Conservation (phyloP, 2,113 vertebrate species). For the Trochalopteron elliotii region DNA sequence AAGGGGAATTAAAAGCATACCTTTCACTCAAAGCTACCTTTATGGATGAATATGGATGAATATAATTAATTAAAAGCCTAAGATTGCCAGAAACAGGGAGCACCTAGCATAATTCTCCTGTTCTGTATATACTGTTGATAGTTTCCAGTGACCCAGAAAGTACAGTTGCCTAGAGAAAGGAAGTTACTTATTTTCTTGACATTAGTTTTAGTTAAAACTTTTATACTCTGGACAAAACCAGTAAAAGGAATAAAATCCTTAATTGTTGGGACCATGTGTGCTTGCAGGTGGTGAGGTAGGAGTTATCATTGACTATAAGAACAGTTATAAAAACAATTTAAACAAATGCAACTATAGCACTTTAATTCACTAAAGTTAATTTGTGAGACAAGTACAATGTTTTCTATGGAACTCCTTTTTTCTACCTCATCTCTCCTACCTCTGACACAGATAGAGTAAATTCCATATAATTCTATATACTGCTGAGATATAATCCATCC, state of each 20-base stretch:
- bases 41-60: no score
- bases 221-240: not conserved
- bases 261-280: not conserved
- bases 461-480: not conserved
- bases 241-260: not conserved
- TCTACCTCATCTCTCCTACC: not conserved
- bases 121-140: not conserved
- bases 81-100: not conserved
- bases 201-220: not conserved
- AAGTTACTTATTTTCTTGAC: not conserved
- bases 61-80: not conserved
- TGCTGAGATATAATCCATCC: not conserved
- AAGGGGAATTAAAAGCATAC: not conserved
- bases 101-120: not conserved
- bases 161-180: not conserved
- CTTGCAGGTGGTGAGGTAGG: not conserved
- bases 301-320: not conserved
- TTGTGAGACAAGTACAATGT: not conserved
- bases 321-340: not conserved
- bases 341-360: not conserved
- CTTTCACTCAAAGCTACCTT: not conserved
- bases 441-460: not conserved
- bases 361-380: not conserved
- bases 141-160: not conserved
- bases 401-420: not conserved